Percentiles rank a stretch among this genome's conserved stretches.
phyloP scores from a whole-genome alignment of 2,888 invertebrate genomes.

The Pollenia amentaria region DNA sequence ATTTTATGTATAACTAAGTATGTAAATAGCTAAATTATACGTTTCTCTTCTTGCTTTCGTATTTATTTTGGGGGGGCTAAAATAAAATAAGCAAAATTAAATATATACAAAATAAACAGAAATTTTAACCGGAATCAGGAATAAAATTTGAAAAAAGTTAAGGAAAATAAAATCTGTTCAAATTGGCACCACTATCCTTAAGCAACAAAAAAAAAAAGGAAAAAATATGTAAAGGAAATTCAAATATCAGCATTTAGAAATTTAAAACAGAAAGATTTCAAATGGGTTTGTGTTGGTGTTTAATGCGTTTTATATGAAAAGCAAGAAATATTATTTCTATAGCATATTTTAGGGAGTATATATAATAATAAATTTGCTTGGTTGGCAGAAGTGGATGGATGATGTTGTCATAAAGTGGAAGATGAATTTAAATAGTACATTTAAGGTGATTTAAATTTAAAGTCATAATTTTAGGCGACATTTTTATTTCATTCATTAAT shows the following conservation, averaged over 20 bases:
- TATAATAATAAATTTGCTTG: background rate
- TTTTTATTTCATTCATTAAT: no score
- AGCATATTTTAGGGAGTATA: slow-evolving; percentile 46
- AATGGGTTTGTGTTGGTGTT: background rate
- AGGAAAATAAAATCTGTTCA: slow-evolving; percentile 35
- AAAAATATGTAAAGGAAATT: background rate
- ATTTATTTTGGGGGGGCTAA: background rate
- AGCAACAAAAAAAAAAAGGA: background rate
- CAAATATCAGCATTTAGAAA: slow-evolving; percentile 41
- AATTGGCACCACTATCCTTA: slow-evolving; percentile 45
- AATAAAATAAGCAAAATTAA: slow-evolving; percentile 5
- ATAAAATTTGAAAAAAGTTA: background rate
- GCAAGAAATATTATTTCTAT: background rate
- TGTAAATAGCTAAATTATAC: slow-evolving; percentile 69
- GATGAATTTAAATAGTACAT: background rate
- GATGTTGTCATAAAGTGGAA: background rate
- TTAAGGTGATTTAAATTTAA: background rate
- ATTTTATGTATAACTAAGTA: slow-evolving; percentile 52
- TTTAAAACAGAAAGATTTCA: background rate
- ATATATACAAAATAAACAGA: slow-evolving; percentile 38
- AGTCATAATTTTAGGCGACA: slow-evolving; percentile 38
- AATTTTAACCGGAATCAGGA: background rate
- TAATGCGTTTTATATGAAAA: background rate
- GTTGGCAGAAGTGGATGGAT: slow-evolving; percentile 2
- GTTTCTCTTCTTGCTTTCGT: background rate